Percentiles rank a stretch among this genome's conserved stretches.
Evolutionary conservation across 2,888 invertebrate species (phyloP).

Genomic region (Trimorus sp.): DNA sequence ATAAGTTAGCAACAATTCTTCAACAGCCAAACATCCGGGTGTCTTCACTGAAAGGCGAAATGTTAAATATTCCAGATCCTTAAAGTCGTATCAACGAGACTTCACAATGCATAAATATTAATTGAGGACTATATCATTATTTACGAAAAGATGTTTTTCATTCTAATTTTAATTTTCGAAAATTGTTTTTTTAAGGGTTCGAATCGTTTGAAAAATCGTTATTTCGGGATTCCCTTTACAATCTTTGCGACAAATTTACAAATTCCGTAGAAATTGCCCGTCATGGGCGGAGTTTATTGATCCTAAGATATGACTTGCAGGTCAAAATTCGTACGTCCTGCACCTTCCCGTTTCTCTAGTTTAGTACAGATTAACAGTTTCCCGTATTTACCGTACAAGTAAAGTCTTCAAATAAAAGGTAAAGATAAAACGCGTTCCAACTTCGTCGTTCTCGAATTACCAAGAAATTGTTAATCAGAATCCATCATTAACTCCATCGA

Average conservation of each 20-base stretch:
- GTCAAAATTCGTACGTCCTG: constrained; percentile 1
- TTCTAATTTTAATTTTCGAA: no score
- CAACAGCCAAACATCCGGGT: no score
- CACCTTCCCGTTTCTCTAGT: constrained; percentile 12
- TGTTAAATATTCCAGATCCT: no score
- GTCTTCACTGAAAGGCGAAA: no score
- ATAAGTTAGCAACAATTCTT: no score
- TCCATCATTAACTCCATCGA: constrained; percentile 20
- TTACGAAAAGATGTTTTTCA: no score
- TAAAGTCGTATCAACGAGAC: no score
- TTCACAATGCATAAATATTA: no score
- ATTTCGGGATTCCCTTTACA: background rate
- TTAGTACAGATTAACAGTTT: constrained; percentile 4
- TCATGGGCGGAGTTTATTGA: background rate
- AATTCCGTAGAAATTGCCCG: constrained; percentile 6
- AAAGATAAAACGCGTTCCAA: background rate
- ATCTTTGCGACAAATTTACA: background rate
- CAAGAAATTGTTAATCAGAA: constrained; percentile 58
- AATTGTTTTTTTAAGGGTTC: no score
- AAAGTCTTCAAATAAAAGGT: background rate
- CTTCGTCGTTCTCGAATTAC: background rate
- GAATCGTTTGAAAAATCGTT: no score
- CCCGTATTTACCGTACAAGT: background rate
- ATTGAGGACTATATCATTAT: no score
- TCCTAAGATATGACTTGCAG: background rate